phyloP scores from a whole-genome alignment of 2,888 invertebrate species.

The Thera britannica region DNA sequence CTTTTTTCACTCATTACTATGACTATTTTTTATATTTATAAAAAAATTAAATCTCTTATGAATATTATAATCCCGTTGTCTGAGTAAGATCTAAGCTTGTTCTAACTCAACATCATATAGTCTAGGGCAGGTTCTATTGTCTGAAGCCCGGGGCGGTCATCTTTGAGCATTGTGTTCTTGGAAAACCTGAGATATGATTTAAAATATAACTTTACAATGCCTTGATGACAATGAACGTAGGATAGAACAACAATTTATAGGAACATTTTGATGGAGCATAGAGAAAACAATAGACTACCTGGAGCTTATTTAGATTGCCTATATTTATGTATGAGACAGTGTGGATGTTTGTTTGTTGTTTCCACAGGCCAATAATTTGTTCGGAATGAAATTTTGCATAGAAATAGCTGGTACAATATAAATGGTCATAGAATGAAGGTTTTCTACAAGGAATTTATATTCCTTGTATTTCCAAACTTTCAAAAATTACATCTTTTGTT shows the following conservation, averaged over 20 bases:
- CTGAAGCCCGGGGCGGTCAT: slow-evolving; percentile 25
- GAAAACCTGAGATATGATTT: slow-evolving; percentile 48
- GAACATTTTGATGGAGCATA: slow-evolving; percentile 17
- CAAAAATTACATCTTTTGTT: too few relatives aligned
- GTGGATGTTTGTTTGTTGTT: too few relatives aligned
- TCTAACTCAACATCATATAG: slow-evolving; percentile 23
- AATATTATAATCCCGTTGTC: slow-evolving; percentile 22
- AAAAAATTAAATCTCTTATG: too few relatives aligned
- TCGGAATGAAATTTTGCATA: too few relatives aligned
- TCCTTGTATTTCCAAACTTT: too few relatives aligned
- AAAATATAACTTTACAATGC: slow-evolving; percentile 57
- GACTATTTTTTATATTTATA: too few relatives aligned
- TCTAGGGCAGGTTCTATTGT: slow-evolving; percentile 23
- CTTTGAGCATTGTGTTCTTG: slow-evolving; percentile 34
- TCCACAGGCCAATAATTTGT: too few relatives aligned
- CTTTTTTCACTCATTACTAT: too few relatives aligned
- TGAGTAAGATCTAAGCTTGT: slow-evolving; percentile 13
- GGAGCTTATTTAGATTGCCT: background rate
- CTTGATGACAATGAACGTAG: slow-evolving; percentile 46
- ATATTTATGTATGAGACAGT: too few relatives aligned
- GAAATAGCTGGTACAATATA: too few relatives aligned
- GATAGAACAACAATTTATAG: slow-evolving; percentile 2
- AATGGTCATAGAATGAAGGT: too few relatives aligned
- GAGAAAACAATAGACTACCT: slow-evolving; percentile 3
- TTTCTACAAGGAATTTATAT: too few relatives aligned